Percentiles rank a stretch among this genome's conserved stretches.
Evolutionary conservation across 1,140 invertebrate genomes (phyloP).

Genomic region (Monomorium pharaonis): DNA sequence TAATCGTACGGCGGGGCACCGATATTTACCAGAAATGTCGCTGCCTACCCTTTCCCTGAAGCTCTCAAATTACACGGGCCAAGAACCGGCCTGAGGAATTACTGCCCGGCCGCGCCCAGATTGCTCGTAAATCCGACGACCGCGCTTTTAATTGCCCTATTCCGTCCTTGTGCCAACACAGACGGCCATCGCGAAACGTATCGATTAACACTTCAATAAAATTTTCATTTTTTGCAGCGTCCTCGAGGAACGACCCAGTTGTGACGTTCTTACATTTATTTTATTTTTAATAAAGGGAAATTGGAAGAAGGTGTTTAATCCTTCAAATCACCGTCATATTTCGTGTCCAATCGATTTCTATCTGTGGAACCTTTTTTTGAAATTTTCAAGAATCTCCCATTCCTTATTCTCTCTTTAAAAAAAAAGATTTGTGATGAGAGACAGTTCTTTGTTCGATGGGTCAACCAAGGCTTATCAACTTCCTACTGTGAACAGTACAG

Average conservation of each 20-base stretch:
- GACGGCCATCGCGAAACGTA: neutral
- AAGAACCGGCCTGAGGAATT: conserved; percentile 4
- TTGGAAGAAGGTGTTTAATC: neutral
- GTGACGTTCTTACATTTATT: neutral
- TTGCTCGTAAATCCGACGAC: conserved; percentile 14
- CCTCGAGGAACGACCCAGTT: neutral
- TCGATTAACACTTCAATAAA: neutral
- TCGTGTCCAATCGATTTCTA: too few species aligned
- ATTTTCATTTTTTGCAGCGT: neutral
- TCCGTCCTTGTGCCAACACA: neutral
- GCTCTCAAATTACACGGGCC: conserved; percentile 59
- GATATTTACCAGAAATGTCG: conserved; percentile 77
- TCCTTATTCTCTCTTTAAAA: too few species aligned
- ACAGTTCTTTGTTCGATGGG: too few species aligned
- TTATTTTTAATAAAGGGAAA: neutral
- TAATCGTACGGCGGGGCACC: conserved; percentile 62
- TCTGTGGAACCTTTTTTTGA: too few species aligned
- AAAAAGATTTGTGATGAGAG: too few species aligned
- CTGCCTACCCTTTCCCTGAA: conserved; percentile 69
- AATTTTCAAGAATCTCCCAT: too few species aligned
- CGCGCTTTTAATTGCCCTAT: conserved; percentile 7
- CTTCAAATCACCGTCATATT: too few species aligned
- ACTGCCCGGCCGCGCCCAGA: conserved; percentile 31
- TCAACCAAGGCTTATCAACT: too few species aligned
- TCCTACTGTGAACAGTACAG: too few species aligned